Evolutionary conservation across 2,113 vertebrate genomes (phyloP), one percentile per base, ranked within the genome.

Genomic region (Columba livia): DNA sequence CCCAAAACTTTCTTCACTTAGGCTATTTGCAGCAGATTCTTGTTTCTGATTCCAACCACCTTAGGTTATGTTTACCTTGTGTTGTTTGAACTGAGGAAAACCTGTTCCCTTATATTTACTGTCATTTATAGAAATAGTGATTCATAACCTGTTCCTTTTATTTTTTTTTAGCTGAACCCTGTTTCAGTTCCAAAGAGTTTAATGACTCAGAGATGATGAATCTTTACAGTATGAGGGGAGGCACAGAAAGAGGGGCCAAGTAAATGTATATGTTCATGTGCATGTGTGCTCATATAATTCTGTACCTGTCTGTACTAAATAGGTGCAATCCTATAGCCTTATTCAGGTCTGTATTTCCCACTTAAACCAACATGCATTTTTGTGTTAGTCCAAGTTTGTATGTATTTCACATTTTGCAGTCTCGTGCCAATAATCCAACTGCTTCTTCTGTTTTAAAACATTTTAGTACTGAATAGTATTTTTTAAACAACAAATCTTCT

Each of bases 21-120:
- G 31, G 38, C 15, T 38, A 3, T 69, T 91, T 1, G 6, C 40
- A 71, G 64, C 23, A 87, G 21, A 54, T 90, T 85, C 17, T 42
- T 25, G 42, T 71, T 50, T 88, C 51, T 85, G 8, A 42, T 89
- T 92, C 48, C 19, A 89, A 1, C 4, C 17, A 51, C 64, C 32
- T 51, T 88, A 32, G 12, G 32, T 93, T 82, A 58, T 56, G 48
- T 92, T 62, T 88, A 70, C 47, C 77, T 57, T 81, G 29, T 6
- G 53, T 80, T 38, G 87, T 75, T 94, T 93, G 81, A 86, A 54
- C 31, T 75, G 58, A 78, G 58, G 42, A 91, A 89, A 75, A 82
- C 32, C 26, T 65, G 6, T 81, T 44, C 32, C 7, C 25, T 86
- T 84, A 5, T 56, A 34, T 69, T 87, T 91, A 11, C 56, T 78